Base-by-base conservation (phyloP, 92 coral and sea anemone species). In the Nematostella vectensis region DNA sequence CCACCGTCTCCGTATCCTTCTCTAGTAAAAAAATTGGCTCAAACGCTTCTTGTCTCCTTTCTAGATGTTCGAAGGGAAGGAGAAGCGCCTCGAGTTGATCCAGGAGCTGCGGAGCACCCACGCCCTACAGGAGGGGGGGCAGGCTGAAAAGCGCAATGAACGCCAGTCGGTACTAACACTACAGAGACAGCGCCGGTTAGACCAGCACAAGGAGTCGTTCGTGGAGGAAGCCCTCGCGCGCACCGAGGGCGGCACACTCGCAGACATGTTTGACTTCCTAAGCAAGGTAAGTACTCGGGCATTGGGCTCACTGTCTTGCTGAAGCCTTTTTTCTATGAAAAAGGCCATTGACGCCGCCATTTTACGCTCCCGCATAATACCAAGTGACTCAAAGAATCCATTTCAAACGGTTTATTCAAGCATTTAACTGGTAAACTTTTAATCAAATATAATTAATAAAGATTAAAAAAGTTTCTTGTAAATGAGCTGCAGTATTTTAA, bases 61-160 rank as follows among this genome's bases (percentile, higher is more conserved):
- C 25, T 24, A 91, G 98, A 91, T 91, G 98, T 91, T 81, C 39
- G 98, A 91, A 74, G 98, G 98, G 55, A 91, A 91, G 42, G 98
- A 86, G 68, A 91, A 91, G 50, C 79, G 98, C 47, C 63, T 85
- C 27, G 98, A 91, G 58, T 56, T 91, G 71, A 91, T 91, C 49
- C 88, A 82, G 55, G 98, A 91, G 78, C 69, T 91, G 17, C 91
- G 95, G 21, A 91, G 98, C 48, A 91, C 98, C 25, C 98, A 91
- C 57, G 98, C 98, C 26, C 77, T 91, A 26, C 98, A 91, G 61
- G 81, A 86, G 65, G 85, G 82, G 33, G 98, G 96, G 25, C 91
- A 85, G 62, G 23, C 75, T 47, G 93, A 85, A 52, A 91, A 91
- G 65, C 71, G 93, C 47, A 82, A 74, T 57, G 96, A 91, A 22